Evolutionary conservation across 1,140 invertebrate genomes (phyloP), one percentile per base, ranked within the genome.

Genomic region (Rhagoletis zephyria): DNA sequence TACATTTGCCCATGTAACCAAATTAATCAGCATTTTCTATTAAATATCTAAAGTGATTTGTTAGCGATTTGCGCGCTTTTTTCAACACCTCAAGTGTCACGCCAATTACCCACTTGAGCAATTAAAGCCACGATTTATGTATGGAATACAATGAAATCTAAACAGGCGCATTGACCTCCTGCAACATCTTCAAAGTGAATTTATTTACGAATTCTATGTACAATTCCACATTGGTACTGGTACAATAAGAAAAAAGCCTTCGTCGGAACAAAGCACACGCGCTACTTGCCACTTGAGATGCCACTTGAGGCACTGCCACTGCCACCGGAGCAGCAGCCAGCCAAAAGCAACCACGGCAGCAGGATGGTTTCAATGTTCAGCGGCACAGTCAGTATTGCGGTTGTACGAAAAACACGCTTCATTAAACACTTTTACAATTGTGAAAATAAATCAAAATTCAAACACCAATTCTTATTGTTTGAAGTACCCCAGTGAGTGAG

Each of bases 361-460:
- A 40, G 19, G n/a, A 40, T 67, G n/a, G n/a, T 30, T 40, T 30
- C n/a, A 4, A 67, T 67, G 48, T 16, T 51, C 51, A 48, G 14
- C 40, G 42, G 3, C 74, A 5, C 45, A 7, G 2, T 51, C 16
- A 81, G 74, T 19, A 2, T 81, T 59, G 74, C 74, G 74, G 74
- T 81, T 81, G 10, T 42, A 61, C 10, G 30, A 30, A 42, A 85
- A 63, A 63, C 10, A 85, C 85, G 85, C 85, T 51, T 85, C 85
- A 85, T 85, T 85, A 85, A 85, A 85, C 85, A 60, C 59, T 85
- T 45, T 85, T 61, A 60, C 85, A 85, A 85, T 85, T 85, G 85
- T 16, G 85, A 85, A 85, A 60, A 91, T 91, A 91, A 91, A 91
- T 91, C 91, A 91, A 90, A 91, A 91, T 91, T 91, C 90, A 91